Conservation (phyloP, 2,113 vertebrate genomes). For the Vidua macroura region DNA sequence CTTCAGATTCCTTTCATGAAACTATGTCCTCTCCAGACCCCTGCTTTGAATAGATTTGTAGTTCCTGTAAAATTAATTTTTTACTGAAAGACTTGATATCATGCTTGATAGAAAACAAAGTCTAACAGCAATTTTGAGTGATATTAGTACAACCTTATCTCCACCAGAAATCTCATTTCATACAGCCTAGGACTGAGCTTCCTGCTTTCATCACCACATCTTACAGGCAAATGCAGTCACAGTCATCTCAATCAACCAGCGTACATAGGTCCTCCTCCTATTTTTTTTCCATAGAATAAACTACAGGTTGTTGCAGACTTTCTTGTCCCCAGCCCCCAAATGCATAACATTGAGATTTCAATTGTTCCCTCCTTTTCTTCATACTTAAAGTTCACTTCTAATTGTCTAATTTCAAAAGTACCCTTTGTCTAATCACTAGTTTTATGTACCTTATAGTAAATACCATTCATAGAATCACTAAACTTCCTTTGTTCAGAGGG, state of each 20-base stretch:
- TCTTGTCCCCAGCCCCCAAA: neutral
- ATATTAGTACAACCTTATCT: neutral
- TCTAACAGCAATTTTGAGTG: neutral
- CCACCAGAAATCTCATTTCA: neutral
- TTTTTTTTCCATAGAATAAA: neutral
- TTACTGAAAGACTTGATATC: neutral
- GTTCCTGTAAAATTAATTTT: neutral
- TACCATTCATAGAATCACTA: neutral
- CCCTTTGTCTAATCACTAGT: neutral
- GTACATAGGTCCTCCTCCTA: rapidly evolving
- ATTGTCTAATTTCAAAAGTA: neutral
- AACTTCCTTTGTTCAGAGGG: neutral
- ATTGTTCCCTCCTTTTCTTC: neutral
- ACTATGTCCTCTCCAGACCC: rapidly evolving
- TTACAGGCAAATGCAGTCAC: neutral
- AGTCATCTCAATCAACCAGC: neutral
- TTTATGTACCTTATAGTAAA: neutral
- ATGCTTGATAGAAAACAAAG: neutral
- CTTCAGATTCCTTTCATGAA: neutral
- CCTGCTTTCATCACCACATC: neutral
- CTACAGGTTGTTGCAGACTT: neutral
- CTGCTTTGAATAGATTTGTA: neutral
- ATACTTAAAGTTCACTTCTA: neutral
- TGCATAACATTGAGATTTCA: neutral
- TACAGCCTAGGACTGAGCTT: no score